Conservation (phyloP, 2,888 invertebrate species). For the Lamellibrachia satsuma region DNA sequence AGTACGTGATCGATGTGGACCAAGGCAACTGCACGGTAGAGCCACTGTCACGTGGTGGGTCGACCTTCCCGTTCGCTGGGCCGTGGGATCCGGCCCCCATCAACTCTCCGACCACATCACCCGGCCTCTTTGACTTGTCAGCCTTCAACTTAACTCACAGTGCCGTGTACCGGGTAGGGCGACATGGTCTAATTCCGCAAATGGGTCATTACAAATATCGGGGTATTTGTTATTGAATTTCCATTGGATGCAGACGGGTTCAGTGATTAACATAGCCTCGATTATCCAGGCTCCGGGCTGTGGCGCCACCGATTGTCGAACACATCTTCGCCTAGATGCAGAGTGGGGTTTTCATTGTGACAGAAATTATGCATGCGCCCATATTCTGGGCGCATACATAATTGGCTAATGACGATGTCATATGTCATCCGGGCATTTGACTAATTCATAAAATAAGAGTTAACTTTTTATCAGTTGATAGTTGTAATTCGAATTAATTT, state of each 20-base stretch:
- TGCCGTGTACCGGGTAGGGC: neutral
- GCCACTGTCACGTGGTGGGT: neutral
- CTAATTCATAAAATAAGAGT: no score
- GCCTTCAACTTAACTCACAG: neutral
- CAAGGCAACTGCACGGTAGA: neutral
- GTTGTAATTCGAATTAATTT: no score
- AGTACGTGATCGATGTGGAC: neutral
- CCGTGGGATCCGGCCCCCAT: neutral
- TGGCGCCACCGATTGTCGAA: no score
- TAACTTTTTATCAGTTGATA: no score
- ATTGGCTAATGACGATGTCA: no score
- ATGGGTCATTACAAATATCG: neutral
- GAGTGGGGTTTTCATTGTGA: no score
- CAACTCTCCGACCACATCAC: neutral
- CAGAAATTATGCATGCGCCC: no score
- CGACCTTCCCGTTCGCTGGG: neutral
- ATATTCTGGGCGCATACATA: no score
- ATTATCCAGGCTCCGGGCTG: no score
- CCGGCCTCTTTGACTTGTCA: neutral
- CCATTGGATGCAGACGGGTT: neutral
- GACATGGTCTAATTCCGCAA: neutral
- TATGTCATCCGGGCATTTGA: no score
- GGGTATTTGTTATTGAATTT: neutral
- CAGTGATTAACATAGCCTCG: no score
- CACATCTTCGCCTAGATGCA: no score